These are phyloP conservation scores for Digitonthophagus gazella DNA, from an alignment of 2,888 invertebrate genomes.

Conservation along the genomic window DNA sequence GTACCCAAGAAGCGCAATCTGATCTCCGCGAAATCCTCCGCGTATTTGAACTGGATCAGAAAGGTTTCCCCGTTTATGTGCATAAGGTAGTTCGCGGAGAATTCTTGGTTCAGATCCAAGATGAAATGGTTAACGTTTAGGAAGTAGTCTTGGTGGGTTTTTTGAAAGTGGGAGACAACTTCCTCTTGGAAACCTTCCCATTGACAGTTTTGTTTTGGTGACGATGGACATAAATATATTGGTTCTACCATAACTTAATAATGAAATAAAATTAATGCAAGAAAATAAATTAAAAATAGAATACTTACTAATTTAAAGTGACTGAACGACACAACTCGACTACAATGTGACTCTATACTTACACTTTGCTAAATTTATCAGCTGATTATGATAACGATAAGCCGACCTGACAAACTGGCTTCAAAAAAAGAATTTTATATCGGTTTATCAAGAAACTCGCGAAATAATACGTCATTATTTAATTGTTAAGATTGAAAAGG, in stretches of 20 bases:
- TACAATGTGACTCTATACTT: neutral
- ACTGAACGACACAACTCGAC: neutral
- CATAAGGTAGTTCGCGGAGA: slow-evolving; percentile 21
- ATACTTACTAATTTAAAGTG: neutral
- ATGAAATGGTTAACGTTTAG: slow-evolving; percentile 20
- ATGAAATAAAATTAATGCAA: neutral
- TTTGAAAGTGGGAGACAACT: slow-evolving; percentile 21
- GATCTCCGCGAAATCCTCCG: slow-evolving; percentile 12
- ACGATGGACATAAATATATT: slow-evolving; percentile 25
- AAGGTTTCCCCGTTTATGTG: slow-evolving; percentile 22
- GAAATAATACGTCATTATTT: too few species aligned
- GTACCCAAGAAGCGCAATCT: slow-evolving; percentile 23
- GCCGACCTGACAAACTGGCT: too few species aligned
- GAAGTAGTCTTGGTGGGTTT: slow-evolving; percentile 19
- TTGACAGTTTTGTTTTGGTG: slow-evolving; percentile 19
- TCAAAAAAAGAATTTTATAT: too few species aligned
- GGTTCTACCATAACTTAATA: slow-evolving; percentile 8
- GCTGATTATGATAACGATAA: neutral
- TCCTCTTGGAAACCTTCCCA: slow-evolving; percentile 23
- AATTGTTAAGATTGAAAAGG: too few species aligned
- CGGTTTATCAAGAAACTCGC: too few species aligned
- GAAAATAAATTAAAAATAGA: neutral
- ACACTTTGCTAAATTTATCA: neutral
- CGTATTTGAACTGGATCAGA: slow-evolving; percentile 22
- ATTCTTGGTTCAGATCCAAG: slow-evolving; percentile 11